phyloP scores from a whole-genome alignment of 1,140 invertebrate genomes.

The Zaprionus inermis region DNA sequence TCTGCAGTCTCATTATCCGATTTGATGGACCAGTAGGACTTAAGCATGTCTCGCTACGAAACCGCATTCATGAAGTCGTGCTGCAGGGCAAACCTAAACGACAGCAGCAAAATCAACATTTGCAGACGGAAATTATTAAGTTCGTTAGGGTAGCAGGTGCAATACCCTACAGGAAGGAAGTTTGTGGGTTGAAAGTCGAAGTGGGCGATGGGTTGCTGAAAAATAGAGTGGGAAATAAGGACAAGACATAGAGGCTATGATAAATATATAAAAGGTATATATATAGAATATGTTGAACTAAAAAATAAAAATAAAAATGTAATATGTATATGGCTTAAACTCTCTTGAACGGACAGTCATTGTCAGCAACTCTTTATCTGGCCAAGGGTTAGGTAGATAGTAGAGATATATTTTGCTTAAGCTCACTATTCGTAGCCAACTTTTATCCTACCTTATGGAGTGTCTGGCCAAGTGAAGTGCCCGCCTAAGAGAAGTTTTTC shows the following conservation, averaged over 20 bases:
- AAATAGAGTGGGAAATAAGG: background rate
- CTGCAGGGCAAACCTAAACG: conserved; percentile 26
- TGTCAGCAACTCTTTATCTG: background rate
- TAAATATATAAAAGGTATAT: too few species aligned
- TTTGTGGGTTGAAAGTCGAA: background rate
- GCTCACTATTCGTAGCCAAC: too few species aligned
- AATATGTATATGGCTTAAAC: background rate
- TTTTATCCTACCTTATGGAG: too few species aligned
- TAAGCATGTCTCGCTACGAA: conserved; percentile 24
- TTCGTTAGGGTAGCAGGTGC: background rate
- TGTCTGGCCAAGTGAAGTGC: too few species aligned
- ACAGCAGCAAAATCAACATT: conserved; percentile 12
- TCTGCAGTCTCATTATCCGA: conserved; percentile 37
- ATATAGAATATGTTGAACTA: too few species aligned
- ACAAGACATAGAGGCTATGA: background rate
- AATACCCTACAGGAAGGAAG: conserved; percentile 12
- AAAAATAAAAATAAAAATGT: too few species aligned
- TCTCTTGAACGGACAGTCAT: background rate
- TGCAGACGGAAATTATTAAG: background rate
- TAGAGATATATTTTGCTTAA: too few species aligned
- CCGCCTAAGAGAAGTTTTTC: background rate
- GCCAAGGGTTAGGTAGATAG: too few species aligned
- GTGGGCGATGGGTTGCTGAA: background rate
- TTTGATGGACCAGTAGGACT: conserved; percentile 26
- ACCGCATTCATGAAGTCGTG: conserved; percentile 44